Base-by-base conservation (phyloP, 2,113 vertebrate species). In the Pao palembangensis region DNA sequence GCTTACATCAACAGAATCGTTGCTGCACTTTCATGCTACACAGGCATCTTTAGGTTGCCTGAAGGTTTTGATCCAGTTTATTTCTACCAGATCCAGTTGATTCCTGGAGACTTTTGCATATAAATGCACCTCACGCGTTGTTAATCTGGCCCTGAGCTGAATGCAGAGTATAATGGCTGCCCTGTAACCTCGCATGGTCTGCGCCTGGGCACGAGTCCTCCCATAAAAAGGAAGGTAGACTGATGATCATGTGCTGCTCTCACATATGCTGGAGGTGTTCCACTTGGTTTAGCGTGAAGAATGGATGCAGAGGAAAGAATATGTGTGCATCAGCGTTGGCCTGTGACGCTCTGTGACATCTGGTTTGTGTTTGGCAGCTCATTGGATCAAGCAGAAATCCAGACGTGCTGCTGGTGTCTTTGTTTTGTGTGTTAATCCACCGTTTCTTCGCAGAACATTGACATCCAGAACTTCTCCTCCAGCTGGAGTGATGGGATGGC, bases 401-500 rank as follows among this genome's bases (percentile, higher is more conserved):
- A 44, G 17, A 44, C 1, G 4, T 17, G 43, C 41, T 14, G 41
- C 16, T 44, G 10, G 1, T 5, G 16, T 12, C 34, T 25, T 53
- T 34, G 18, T 23, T 19, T 14, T 55, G 31, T 41, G 8, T 55
- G 8, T 12, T 18, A 4, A 31, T 10, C 55, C 11, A 1, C 65
- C 43, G 16, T 74, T 19, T 74, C 11, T 23, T 43, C 18, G 2
- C 67, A 99, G 97, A 93, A 97, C 58, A 91, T 98, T 19, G 96
- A 98, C 74, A 93, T 99, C 69, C 95, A 98, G 88, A 99, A 99
- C 88, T 99, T 99, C 88, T 99, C 97, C 3, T 94, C 95, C 59
- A 98, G 94, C 67, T 99, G 97, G 97, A 98, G 92, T 0, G 95
- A 98, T 0, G 97, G 97, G 3, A 94, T 99, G 97, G 96, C 94